Percentiles rank a stretch among this genome's conserved stretches.
These are phyloP conservation scores for Aptenodytes forsteri DNA, from an alignment of 2,113 vertebrate genomes.

Conservation along the genomic window DNA sequence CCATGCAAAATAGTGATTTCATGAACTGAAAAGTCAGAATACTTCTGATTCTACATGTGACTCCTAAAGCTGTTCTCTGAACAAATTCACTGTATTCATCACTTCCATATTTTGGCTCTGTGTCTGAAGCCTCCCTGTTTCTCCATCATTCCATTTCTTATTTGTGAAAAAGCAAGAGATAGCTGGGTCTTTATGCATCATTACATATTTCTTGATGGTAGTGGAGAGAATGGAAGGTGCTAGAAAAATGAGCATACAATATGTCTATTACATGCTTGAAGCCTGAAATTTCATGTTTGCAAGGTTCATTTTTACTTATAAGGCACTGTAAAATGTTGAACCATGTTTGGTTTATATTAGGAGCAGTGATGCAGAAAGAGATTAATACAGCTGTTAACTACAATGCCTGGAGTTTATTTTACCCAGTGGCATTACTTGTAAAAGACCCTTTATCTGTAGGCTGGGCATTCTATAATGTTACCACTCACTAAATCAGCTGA, in stretches of 20 bases:
- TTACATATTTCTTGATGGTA: neutral
- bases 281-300: neutral
- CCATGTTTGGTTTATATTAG: conserved; percentile 11
- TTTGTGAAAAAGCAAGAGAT: neutral
- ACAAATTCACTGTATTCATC: neutral
- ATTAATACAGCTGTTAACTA: conserved; percentile 50
- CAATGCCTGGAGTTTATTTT: neutral
- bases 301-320: neutral
- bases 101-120: neutral
- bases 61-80: neutral
- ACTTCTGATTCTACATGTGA: neutral
- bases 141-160: neutral
- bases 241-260: neutral
- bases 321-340: neutral
- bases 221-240: neutral
- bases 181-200: neutral
- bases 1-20: neutral
- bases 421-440: neutral
- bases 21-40: neutral
- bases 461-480: neutral
- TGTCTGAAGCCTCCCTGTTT: neutral
- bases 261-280: neutral
- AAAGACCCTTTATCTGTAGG: neutral
- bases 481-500: neutral
- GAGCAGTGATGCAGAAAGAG: conserved; percentile 23